Base-by-base conservation (phyloP, 2,888 invertebrate genomes). In the Dryobota labecula region DNA sequence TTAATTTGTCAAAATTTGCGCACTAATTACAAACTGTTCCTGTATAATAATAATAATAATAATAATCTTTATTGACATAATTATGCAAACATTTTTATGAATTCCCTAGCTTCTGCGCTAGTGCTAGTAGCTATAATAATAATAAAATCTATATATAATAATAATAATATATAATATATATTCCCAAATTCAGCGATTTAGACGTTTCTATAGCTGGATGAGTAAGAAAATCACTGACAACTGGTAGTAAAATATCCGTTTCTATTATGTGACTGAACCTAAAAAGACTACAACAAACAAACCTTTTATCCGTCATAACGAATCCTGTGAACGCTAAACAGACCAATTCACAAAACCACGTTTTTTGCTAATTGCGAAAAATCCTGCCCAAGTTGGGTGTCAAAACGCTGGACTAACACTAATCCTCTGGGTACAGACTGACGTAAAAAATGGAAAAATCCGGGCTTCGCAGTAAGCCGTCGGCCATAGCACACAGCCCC, bases 391-490 rank as follows among this genome's bases (percentile, higher is more conserved):
- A 76, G 73, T 70, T 63, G 56, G 54, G 70, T 73, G 82, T 81
- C 84, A 86, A 80, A 86, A 82, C 70, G 60, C 57, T 61, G 30
- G 65, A 56, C 74, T 65, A 78, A 78, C 70, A 83, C 73, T 83
- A 81, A 85, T 83, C 85, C 69, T 54, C 20, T 30, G 57, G 60
- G 54, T 49, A 56, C 62, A 61, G 51, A 47, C 57, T 41, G 65
- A 61, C 36, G 45, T 58, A 56, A 76, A 77, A 86, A 84, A 73
- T 62, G 24, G n/a, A 62, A 77, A 64, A 70, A 49, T 9, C 43
- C 27, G 7, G 49, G 27, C 54, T 47, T 54, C 24, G 11, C 73
- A 27, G 60, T 73, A 71, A 82, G 77, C 84, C 63, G 30, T 61
- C 60, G 63, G 61, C 71, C 64, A 74, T 64, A 51, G 75, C 73